Base-by-base conservation (phyloP, 2,113 vertebrate species). In the Otus sunia region DNA sequence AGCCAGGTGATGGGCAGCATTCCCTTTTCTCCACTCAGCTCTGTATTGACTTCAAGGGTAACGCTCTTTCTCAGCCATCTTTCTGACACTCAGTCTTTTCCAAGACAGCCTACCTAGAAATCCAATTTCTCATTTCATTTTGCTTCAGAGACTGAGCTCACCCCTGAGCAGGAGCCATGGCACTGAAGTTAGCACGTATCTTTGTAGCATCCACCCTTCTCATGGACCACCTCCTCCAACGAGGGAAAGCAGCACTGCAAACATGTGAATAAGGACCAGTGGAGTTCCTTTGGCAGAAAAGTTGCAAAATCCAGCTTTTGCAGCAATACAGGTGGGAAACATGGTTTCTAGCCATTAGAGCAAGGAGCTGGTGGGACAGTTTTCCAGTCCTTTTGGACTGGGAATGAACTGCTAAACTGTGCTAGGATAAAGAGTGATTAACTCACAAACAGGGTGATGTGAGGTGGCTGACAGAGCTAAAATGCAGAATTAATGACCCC, bases 251-350 rank as follows among this genome's bases (percentile, higher is more conserved):
- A 73, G 63, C 17, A 47, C n/a, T 12, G 11, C 27, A 41, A 66
- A 49, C 0, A 0, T 5, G 7, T 1, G 4, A 10, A 4, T 10
- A 58, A 62, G n/a, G n/a, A 72, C 23, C 55, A 39, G 34, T 7
- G 34, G 39, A 75, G 27, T 14, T 90, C 34, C 52, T 75, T 3
- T 30, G 67, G 86, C 80, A 88, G 34, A 62, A 82, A 45, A 14
- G 11, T 4, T 93, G 30, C 43, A 92, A 74, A 88, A 50, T 36
- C 45, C 66, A 89, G 9, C 37, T 74, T 92, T 75, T 21, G 36
- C 78, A 84, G 50, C 6, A 63, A 60, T 22, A 18, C 20, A 74
- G 34, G 39, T 75, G 43, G 81, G 68, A 95, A 94, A 64, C 16
- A 91, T 56, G 1, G 2, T 17, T 92, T 90, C 83, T 36, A 95